Conservation (phyloP, 2,888 invertebrate species). For the Synergus laeviventris region DNA sequence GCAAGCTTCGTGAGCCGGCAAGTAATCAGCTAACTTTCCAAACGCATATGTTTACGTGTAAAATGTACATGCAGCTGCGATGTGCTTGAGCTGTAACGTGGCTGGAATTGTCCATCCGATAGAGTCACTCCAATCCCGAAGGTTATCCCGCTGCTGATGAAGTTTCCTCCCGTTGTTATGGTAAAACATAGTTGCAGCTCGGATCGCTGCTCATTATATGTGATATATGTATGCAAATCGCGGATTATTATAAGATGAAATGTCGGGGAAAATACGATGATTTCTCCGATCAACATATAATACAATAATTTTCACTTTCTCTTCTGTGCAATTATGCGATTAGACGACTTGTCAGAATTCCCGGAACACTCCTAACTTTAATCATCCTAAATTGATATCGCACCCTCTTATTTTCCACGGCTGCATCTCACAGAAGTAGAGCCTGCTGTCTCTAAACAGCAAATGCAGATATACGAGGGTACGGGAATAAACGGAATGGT, state of each 20-base stretch:
- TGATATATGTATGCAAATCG: not conserved
- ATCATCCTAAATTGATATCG: not conserved
- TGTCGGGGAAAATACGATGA: not conserved
- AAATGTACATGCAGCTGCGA: not conserved
- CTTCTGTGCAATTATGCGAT: not conserved
- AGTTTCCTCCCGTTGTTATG: not conserved
- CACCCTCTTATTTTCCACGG: not conserved
- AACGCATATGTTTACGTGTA: not conserved
- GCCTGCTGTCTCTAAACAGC: not conserved
- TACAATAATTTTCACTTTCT: too few species aligned
- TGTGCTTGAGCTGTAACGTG: not conserved
- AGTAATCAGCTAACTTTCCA: constrained; percentile 7
- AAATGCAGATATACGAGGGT: not conserved
- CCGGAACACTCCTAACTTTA: not conserved
- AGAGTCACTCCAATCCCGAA: not conserved
- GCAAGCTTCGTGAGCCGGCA: not conserved
- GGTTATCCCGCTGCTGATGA: not conserved
- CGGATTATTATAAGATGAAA: not conserved
- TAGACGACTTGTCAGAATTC: not conserved
- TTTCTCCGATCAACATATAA: too few species aligned
- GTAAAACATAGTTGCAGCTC: not conserved
- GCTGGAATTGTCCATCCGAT: not conserved
- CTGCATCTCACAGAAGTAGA: not conserved
- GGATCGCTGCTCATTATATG: not conserved
- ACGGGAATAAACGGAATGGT: constrained; percentile 56